Evolutionary conservation across 2,888 invertebrate species (phyloP), one percentile per base, ranked within the genome.

Genomic region (Dioctria rufipes): DNA sequence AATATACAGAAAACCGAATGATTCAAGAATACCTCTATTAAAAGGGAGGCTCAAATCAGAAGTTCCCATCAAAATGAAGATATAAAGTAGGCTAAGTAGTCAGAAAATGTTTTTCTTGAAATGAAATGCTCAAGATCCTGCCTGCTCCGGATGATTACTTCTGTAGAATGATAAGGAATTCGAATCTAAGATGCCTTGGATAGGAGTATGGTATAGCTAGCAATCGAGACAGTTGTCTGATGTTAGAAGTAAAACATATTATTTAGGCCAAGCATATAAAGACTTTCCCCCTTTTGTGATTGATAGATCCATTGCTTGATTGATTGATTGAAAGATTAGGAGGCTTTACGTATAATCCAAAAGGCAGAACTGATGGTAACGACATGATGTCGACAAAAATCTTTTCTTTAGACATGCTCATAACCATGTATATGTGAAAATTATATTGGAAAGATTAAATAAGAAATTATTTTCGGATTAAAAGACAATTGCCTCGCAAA

Each of bases 241-340:
- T 25, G 25, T 37, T 69, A 11, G 49, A 49, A 49, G 49, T 37
- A 39, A 69, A 69, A 69, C 49, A 37, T 69, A 69, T 25, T 25
- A 25, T 69, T 69, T 69, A 46, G 69, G 39, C 37, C 69, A 49
- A 69, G 39, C 25, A 69, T 25, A 25, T 69, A 69, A 51, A 69
- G 69, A 58, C 42, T 42, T 67, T 54, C 40, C 58, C 58, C n/a
- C 13, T 4, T 54, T 54, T 42, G 73, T 73, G 73, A 73, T 73
- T 71, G 71, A 71, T 71, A 13, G 73, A 73, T 73, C 58, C 73
- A 58, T 73, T 54, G 73, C 46, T 58, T 73, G 73, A 37, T 73
- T 73, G 73, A 73, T 73, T 73, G 73, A 73, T 73, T 73, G 73
- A 54, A 73, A 73, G 73, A 73, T 60, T 73, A 37, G 73, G 49